phyloP scores from a whole-genome alignment of 2,113 vertebrate genomes.

The Astatoreochromis straeleni region DNA sequence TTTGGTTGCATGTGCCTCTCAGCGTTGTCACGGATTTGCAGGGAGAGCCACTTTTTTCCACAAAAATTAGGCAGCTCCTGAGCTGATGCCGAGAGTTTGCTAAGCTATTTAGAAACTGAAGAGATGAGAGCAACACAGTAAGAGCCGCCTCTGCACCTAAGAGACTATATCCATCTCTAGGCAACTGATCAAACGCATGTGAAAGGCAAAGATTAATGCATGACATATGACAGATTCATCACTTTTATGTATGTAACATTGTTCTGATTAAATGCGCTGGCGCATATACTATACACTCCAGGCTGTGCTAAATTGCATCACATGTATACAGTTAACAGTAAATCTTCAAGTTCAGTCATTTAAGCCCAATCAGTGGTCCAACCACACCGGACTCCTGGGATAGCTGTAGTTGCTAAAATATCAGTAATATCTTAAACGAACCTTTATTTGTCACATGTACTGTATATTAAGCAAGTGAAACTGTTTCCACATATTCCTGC shows the following conservation, averaged over 20 bases:
- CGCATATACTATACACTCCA: neutral
- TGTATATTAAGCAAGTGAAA: neutral
- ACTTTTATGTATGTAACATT: neutral
- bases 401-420: neutral
- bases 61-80: neutral
- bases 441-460: neutral
- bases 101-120: neutral
- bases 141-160: neutral
- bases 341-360: neutral
- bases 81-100: neutral
- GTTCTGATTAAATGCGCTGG: neutral
- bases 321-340: neutral
- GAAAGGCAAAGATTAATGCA: neutral
- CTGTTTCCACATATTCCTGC: neutral
- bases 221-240: neutral
- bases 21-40: fast-evolving
- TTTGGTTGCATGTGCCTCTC: neutral
- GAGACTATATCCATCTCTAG: neutral
- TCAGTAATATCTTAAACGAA: neutral
- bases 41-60: neutral
- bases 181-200: neutral
- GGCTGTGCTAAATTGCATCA: neutral
- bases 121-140: neutral
- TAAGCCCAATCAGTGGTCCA: neutral
- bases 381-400: neutral